Base-by-base conservation (phyloP, 1,140 invertebrate genomes). In the Tetramorium simillimum region DNA sequence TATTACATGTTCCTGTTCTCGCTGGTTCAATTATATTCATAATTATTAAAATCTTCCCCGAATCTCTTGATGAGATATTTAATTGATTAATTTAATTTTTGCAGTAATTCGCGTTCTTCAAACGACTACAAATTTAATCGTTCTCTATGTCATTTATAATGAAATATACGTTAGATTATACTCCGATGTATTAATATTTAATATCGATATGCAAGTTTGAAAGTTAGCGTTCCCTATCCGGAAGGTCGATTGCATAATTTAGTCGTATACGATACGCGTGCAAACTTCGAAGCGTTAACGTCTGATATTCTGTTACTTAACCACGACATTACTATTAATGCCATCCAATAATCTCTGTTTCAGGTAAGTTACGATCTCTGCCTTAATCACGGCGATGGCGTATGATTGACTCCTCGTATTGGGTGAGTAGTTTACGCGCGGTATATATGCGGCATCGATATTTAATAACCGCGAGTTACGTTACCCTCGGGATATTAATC, bases 381-480 rank as follows among this genome's bases (percentile, higher is more conserved):
- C 78, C 14, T 12, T 82, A 72, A 82, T 82, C 65, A 72, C 37
- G 37, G 10, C 16, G 21, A n/a, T 82, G 67, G 78, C 49, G 78
- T 72, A 58, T 82, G 78, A 82, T 82, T 72, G 78, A 82, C 51
- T 70, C 18, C 51, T 82, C 51, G 5, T 82, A 58, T 18, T 72
- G 51, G 51, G 78, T 82, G 37, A 82, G 78, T 82, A 65, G 75
- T 62, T 24, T 43, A 56, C 24, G 12, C 21, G 3, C 4, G n/a
- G 10, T 10, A 2, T 58, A 40, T 69, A 72, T 21, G 3, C 33
- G n/a, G 77, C 28, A 51, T 80, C 62, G 62, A 67, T 67, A 80
- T 80, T 80, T 80, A 80, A 80, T 80, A 80, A 80, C 46, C 60
- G 14, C 46, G 46, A 67, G 62, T 77, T 28, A 81, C 24, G 46